Percentiles rank a stretch among this genome's conserved stretches.
phyloP scores from a whole-genome alignment of 2,113 vertebrate species.

The Delphinapterus leucas region DNA sequence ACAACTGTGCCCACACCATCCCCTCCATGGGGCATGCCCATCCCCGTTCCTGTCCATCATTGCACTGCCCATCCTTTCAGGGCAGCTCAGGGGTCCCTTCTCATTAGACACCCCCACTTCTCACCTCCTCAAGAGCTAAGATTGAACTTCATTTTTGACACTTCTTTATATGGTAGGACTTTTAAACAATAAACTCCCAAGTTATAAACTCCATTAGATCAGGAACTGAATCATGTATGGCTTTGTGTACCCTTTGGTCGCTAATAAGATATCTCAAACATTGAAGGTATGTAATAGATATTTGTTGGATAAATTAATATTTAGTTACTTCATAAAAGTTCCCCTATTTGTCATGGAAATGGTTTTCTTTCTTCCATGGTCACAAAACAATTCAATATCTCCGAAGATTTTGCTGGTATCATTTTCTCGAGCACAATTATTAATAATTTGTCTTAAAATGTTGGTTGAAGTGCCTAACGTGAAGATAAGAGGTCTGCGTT shows the following conservation, averaged over 20 bases:
- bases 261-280: slow-evolving; percentile 32
- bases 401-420: slow-evolving; percentile 54
- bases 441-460: slow-evolving; percentile 74
- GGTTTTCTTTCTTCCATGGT: slow-evolving; percentile 23
- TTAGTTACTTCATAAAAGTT: slow-evolving; percentile 31
- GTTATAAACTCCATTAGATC: not conserved
- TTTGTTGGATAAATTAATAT: slow-evolving; percentile 54
- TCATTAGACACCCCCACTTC: not conserved
- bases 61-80: not conserved
- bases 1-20: not conserved
- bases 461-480: slow-evolving; percentile 63
- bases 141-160: not conserved
- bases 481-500: slow-evolving; percentile 76
- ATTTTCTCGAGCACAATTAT: slow-evolving; percentile 69
- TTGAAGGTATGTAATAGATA: slow-evolving; percentile 38
- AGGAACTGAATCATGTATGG: not conserved
- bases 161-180: not conserved
- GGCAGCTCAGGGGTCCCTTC: not conserved
- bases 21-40: fast-evolving
- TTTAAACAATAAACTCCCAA: slow-evolving; percentile 6
- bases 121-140: not conserved
- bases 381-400: slow-evolving; percentile 44
- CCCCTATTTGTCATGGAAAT: slow-evolving; percentile 45
- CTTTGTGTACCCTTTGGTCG: not conserved
- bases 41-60: not conserved